Percentiles rank a stretch among this genome's conserved stretches.
Evolutionary conservation across 2,797 vertebrate species (phyloP).

Genomic region (Crax fasciolata): DNA sequence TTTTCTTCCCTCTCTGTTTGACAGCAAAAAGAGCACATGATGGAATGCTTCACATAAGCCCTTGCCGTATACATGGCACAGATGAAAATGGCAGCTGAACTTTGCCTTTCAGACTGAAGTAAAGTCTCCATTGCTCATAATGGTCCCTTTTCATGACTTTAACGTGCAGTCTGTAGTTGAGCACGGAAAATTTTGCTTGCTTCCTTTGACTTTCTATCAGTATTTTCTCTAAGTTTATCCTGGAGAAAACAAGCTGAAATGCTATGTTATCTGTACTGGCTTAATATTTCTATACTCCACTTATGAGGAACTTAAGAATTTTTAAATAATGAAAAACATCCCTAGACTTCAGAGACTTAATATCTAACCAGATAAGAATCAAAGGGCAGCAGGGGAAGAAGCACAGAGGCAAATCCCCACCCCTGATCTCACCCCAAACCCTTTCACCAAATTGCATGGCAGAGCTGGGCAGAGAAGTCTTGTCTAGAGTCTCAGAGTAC

Average conservation of each 20-base stretch:
- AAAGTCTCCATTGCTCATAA: neutral
- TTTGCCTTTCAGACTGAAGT: neutral
- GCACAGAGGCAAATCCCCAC: neutral
- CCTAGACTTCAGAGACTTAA: neutral
- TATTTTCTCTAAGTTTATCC: neutral
- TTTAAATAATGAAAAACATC: constrained; percentile 31
- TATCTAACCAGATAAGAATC: neutral
- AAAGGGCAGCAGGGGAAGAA: neutral
- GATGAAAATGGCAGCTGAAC: neutral
- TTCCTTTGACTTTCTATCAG: neutral
- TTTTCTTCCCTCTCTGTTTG: neutral
- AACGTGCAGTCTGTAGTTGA: rapidly evolving
- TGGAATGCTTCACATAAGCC: rapidly evolving
- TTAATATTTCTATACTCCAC: constrained; percentile 8
- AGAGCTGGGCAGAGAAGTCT: neutral
- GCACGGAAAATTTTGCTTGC: neutral
- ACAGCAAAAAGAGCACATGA: neutral
- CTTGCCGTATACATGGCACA: neutral
- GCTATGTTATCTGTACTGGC: neutral
- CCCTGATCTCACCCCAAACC: neutral
- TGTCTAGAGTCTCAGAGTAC: neutral
- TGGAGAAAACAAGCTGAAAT: constrained; percentile 10
- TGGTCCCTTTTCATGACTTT: neutral
- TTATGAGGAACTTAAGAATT: neutral
- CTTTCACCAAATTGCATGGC: rapidly evolving